These are phyloP conservation scores for Haemorhous mexicanus DNA, from an alignment of 2,113 vertebrate species.

Conservation along the genomic window DNA sequence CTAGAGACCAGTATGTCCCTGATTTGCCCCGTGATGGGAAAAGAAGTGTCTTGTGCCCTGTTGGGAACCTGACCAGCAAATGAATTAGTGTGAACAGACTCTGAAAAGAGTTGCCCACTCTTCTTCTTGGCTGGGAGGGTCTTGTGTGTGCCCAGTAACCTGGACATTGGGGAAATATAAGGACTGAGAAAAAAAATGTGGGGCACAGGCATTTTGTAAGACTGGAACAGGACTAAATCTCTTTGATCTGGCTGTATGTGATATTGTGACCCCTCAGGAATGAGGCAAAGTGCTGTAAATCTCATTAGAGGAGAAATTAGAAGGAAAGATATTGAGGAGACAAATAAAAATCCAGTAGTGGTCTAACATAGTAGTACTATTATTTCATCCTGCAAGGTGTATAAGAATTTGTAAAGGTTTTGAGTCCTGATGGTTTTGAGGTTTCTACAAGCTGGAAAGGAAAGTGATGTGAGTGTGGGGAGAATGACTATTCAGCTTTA, in stretches of 20 bases:
- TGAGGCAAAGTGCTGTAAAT: background rate
- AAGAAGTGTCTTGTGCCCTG: background rate
- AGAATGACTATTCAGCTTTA: background rate
- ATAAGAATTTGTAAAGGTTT: background rate
- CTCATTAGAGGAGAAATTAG: background rate
- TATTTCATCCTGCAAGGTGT: fast-evolving
- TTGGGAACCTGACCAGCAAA: background rate
- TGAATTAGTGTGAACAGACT: background rate
- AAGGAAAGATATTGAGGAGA: background rate
- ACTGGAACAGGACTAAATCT: background rate
- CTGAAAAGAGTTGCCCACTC: background rate
- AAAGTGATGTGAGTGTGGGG: background rate
- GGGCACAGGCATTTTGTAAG: background rate
- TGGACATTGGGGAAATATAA: background rate
- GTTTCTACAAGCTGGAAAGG: background rate
- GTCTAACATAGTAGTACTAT: background rate
- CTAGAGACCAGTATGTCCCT: background rate
- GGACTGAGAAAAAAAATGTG: background rate
- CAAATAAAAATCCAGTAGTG: background rate
- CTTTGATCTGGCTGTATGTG: background rate
- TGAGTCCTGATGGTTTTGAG: background rate
- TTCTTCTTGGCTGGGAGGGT: background rate
- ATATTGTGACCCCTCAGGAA: background rate
- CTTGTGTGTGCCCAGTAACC: background rate
- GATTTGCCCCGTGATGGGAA: background rate